Conservation (phyloP, 2,113 vertebrate species). For the Ondatra zibethicus region DNA sequence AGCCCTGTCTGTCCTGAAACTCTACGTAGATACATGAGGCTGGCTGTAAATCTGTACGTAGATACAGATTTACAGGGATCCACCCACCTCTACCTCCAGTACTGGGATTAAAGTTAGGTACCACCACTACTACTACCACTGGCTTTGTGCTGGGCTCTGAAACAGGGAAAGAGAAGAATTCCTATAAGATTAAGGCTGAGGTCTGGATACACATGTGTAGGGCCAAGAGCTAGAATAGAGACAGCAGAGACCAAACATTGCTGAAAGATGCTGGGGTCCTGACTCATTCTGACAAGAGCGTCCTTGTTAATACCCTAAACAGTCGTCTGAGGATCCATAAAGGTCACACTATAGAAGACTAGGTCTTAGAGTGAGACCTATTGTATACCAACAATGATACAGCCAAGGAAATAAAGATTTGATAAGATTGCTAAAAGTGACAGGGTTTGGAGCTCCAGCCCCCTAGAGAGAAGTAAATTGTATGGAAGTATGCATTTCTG, state of each 20-base stretch:
- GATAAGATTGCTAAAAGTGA: background rate
- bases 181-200: background rate
- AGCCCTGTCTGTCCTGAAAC: background rate
- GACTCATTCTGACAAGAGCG: background rate
- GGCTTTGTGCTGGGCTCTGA: background rate
- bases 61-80: too few relatives aligned
- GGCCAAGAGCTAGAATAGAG: background rate
- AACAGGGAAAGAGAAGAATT: background rate
- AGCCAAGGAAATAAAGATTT: constrained; percentile 10
- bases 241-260: background rate
- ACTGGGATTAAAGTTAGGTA: background rate
- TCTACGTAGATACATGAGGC: background rate
- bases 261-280: background rate
- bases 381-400: background rate
- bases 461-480: background rate
- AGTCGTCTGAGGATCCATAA: background rate
- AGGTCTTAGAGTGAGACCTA: background rate
- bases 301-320: background rate
- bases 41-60: too few relatives aligned
- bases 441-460: background rate
- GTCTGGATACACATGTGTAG: background rate
- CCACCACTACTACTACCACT: background rate
- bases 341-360: background rate
- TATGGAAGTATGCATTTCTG: background rate
- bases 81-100: too few relatives aligned